phyloP scores from a whole-genome alignment of 2,797 vertebrate species.

The Florisuga fusca region DNA sequence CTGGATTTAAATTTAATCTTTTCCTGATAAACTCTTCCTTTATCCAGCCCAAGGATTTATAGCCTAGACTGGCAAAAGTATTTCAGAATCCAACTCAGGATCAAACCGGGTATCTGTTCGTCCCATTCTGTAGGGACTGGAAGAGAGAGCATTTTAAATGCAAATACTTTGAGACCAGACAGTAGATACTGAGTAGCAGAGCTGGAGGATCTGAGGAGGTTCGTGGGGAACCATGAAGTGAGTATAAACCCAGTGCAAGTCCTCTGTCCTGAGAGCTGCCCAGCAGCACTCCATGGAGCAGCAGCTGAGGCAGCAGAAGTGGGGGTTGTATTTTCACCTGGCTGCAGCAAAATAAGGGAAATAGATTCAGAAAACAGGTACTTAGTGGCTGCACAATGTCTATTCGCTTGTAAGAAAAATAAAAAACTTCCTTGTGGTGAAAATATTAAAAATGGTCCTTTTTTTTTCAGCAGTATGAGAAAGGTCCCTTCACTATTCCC shows the following conservation, averaged over 20 bases:
- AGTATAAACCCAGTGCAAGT: neutral
- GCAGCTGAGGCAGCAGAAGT: neutral
- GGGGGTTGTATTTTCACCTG: accelerated
- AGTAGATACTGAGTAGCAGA: neutral
- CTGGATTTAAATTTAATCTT: conserved; percentile 59
- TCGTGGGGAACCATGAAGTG: neutral
- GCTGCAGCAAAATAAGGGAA: neutral
- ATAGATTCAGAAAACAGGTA: neutral
- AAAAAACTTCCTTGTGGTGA: neutral
- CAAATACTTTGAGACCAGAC: neutral
- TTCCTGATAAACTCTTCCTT: conserved; percentile 51
- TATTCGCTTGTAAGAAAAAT: neutral
- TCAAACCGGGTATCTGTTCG: neutral
- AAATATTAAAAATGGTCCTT: neutral
- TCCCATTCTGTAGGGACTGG: neutral
- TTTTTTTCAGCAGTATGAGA: neutral
- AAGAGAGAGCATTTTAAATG: neutral
- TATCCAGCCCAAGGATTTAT: conserved; percentile 16
- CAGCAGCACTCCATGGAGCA: neutral
- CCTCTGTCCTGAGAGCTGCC: neutral
- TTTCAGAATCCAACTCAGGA: conserved; percentile 1
- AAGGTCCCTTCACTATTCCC: neutral
- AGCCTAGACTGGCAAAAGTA: neutral
- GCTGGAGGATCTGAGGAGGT: neutral
- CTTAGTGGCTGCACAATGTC: neutral